These are phyloP conservation scores for Mimachlamys varia DNA, from an alignment of 2,888 invertebrate species.

Conservation along the genomic window DNA sequence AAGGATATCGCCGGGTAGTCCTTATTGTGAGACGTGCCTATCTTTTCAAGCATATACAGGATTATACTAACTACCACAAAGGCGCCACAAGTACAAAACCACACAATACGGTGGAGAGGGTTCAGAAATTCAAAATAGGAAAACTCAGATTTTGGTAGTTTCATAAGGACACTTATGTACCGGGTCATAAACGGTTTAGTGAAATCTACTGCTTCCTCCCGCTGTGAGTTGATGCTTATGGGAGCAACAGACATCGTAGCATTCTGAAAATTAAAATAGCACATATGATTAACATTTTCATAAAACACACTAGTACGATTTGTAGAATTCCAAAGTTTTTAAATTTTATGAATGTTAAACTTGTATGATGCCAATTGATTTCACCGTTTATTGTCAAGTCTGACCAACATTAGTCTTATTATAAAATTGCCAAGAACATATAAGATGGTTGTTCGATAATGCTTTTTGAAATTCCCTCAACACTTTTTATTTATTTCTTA, in stretches of 20 bases:
- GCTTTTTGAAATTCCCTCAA: too few species aligned
- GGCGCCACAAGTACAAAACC: conserved; percentile 77
- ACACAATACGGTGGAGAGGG: conserved; percentile 76
- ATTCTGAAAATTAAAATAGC: conserved; percentile 69
- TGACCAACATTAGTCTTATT: too few species aligned
- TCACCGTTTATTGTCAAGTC: too few species aligned
- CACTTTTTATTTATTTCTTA: too few species aligned
- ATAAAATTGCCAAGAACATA: too few species aligned
- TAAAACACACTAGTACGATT: too few species aligned
- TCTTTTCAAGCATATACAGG: conserved; percentile 75
- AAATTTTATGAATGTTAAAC: too few species aligned
- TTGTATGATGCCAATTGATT: too few species aligned
- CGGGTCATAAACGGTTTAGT: conserved; percentile 80
- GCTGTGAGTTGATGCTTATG: conserved; percentile 76
- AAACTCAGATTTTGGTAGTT: conserved; percentile 69
- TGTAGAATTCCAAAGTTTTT: too few species aligned
- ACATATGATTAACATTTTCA: neutral
- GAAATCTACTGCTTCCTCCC: conserved; percentile 79
- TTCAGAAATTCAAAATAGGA: conserved; percentile 80
- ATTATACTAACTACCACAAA: conserved; percentile 76
- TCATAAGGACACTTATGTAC: conserved; percentile 78
- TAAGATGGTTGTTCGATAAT: too few species aligned
- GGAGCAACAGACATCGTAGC: conserved; percentile 79
- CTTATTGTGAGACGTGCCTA: conserved; percentile 66
- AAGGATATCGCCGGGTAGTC: conserved; percentile 70